Base-by-base conservation (phyloP, 2,797 vertebrate genomes). In the Hemibagrus guttatus region DNA sequence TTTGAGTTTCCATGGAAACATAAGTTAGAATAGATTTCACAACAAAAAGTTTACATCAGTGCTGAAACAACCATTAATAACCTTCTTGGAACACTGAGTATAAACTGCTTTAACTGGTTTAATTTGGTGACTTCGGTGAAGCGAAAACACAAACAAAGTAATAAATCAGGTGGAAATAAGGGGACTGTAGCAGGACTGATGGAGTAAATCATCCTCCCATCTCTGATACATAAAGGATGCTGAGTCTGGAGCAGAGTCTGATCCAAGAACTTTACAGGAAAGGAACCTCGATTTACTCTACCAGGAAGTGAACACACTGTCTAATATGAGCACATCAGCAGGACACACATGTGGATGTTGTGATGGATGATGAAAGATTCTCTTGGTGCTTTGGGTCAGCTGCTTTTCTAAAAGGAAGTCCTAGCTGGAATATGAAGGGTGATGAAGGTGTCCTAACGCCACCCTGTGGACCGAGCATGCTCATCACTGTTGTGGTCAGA, bases 51-150 rank as follows among this genome's bases (percentile, higher is more conserved):
- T 72, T 72, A 39, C 28, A 0, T 66, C 11, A 28, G 31, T 68
- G 6, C 16, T 35, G 31, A 68, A 68, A 66, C 66, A 39, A 31
- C 72, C 72, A 49, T 79, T 16, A 59, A 31, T 14, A 54, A 46
- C 58, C 21, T 84, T 19, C 49, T 54, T 28, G n/a, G 14, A 59
- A 59, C 39, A 23, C 59, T 39, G 76, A 75, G 74, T 74, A 75
- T 84, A 86, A 59, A 79, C 39, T n/a, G 80, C 54, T n/a, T n/a
- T n/a, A n/a, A n/a, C 49, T 26, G 23, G 31, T 69, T 84, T 84
- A 8, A 58, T 71, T 72, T 39, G 13, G 31, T 35, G 6, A 58
- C 64, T 26, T 42, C 19, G 2, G 28, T 61, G 14, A 26, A 63
- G 11, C 1, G 23, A 74, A 63, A 28, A 31, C n/a, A 61, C 31